Evolutionary conservation across 2,888 invertebrate species (phyloP).

Genomic region (Acanthacorydalis orientalis): DNA sequence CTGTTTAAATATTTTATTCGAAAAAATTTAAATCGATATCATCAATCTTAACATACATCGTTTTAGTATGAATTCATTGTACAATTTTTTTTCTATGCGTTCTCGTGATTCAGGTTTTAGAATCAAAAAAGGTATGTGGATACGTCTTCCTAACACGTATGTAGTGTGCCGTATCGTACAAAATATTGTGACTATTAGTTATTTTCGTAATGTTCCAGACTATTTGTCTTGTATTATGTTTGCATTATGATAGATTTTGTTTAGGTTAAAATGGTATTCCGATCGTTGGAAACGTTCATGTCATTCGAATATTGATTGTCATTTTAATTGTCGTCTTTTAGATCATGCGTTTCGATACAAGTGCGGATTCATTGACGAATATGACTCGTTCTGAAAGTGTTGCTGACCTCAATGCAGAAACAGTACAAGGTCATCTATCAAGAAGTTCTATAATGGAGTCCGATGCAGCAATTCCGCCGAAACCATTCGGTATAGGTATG

Average conservation of each 20-base stretch:
- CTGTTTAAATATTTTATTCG: too few relatives aligned
- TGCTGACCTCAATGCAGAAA: slow-evolving; percentile 60
- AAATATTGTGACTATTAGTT: too few relatives aligned
- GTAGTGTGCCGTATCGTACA: not conserved
- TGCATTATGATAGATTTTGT: too few relatives aligned
- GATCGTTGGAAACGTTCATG: too few relatives aligned
- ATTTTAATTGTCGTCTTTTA: slow-evolving; percentile 22
- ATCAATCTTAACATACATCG: too few relatives aligned
- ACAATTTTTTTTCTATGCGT: not conserved
- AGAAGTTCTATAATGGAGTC: slow-evolving; percentile 22
- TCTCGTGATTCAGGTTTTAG: slow-evolving; percentile 40
- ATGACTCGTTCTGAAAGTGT: slow-evolving; percentile 72
- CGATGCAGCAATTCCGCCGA: slow-evolving; percentile 42
- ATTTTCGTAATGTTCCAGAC: not conserved
- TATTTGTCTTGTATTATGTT: not conserved
- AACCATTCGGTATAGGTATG: slow-evolving; percentile 75
- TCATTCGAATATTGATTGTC: too few relatives aligned
- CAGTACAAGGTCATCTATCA: slow-evolving; percentile 17
- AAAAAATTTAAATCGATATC: too few relatives aligned
- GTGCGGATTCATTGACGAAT: slow-evolving; percentile 57
- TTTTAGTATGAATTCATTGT: too few relatives aligned
- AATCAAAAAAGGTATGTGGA: slow-evolving; percentile 31
- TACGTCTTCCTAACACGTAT: not conserved
- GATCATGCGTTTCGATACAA: slow-evolving; percentile 68
- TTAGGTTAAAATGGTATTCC: too few relatives aligned